phyloP scores from a whole-genome alignment of 2,888 invertebrate species.

The Eugnorisma glareosa region DNA sequence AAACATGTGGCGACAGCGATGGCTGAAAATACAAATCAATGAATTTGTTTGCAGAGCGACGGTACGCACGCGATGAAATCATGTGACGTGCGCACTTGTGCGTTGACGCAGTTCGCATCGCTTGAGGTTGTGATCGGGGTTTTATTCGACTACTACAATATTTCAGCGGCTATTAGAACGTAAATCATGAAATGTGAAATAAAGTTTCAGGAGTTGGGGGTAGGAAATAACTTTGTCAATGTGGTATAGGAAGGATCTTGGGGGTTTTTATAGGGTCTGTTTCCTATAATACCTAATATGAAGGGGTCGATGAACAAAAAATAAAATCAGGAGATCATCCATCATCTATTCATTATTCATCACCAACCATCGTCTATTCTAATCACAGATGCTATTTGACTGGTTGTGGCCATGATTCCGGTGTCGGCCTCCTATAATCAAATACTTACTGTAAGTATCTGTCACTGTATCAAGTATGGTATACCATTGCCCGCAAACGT shows the following conservation, averaged over 20 bases:
- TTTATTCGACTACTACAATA: constrained; percentile 47
- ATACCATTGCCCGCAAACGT: too few species aligned
- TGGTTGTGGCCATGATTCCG: background rate
- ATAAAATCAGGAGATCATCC: background rate
- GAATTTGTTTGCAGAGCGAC: background rate
- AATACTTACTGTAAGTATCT: background rate
- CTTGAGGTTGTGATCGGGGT: background rate
- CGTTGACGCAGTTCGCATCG: background rate
- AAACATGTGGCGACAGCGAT: background rate
- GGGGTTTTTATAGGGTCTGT: background rate
- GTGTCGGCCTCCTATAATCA: background rate
- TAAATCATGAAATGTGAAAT: constrained; percentile 61
- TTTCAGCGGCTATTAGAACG: constrained; percentile 57
- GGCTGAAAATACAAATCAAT: background rate
- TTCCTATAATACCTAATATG: background rate
- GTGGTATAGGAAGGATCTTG: background rate
- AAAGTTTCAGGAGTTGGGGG: constrained; percentile 42
- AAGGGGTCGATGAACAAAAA: background rate
- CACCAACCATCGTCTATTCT: background rate
- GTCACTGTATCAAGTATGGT: too few species aligned
- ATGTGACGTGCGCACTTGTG: background rate
- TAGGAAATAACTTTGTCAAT: constrained; percentile 52
- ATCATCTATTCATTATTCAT: too few species aligned
- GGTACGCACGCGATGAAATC: background rate
- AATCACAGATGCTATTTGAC: background rate